These are phyloP conservation scores for Osmerus eperlanus DNA, from an alignment of 2,113 vertebrate species.

Conservation along the genomic window DNA sequence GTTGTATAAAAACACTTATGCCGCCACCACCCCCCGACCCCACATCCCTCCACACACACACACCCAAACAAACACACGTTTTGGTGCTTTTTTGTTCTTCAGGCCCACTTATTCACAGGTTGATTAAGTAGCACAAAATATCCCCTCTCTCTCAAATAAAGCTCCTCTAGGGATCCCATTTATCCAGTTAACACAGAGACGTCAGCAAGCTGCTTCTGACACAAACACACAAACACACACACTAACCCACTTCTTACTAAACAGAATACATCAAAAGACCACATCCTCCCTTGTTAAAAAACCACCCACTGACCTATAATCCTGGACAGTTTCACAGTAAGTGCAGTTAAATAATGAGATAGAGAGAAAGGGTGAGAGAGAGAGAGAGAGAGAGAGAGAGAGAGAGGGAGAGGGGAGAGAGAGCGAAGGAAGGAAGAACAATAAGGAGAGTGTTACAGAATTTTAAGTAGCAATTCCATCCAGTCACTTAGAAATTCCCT, in stretches of 20 bases:
- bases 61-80: not conserved
- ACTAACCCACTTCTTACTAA: not conserved
- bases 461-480: not conserved
- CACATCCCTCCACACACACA: not conserved
- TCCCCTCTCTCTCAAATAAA: not conserved
- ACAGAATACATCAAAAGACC: not conserved
- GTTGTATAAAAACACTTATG: not conserved
- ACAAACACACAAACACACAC: slow-evolving; percentile 4
- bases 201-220: slow-evolving; percentile 9
- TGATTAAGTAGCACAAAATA: slow-evolving; percentile 10
- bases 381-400: slow-evolving; percentile 2
- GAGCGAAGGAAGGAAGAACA: not conserved
- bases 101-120: slow-evolving; percentile 15
- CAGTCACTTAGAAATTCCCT: not conserved
- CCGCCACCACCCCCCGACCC: not conserved
- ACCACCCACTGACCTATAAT: slow-evolving; percentile 20
- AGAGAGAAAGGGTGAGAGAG: not conserved
- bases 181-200: not conserved
- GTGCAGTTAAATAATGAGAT: slow-evolving; percentile 8
- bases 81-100: slow-evolving; percentile 8
- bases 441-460: not conserved
- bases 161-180: not conserved
- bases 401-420: not conserved
- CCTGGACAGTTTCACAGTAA: slow-evolving; percentile 7
- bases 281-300: not conserved